Conservation (phyloP, 2,113 vertebrate species). For the Rhadina sibilatrix region DNA sequence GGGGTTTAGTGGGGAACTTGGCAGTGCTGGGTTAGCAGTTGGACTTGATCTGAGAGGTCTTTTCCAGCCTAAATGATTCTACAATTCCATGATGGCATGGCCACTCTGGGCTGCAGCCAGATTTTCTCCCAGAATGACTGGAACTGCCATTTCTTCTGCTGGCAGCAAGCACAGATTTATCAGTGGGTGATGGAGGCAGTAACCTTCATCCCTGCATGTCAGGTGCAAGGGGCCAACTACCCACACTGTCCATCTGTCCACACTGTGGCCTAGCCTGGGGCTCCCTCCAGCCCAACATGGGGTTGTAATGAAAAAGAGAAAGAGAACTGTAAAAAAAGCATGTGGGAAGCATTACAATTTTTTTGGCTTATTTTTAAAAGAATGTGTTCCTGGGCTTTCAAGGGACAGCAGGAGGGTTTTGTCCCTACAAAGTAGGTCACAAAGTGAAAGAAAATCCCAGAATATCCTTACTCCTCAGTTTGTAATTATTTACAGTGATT, state of each 20-base stretch:
- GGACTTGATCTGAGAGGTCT: not conserved
- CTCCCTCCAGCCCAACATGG: not conserved
- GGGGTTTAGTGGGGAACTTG: not conserved
- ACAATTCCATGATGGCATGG: not conserved
- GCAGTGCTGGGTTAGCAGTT: not conserved
- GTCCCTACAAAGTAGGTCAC: not conserved
- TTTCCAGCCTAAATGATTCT: not conserved
- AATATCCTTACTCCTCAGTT: not conserved
- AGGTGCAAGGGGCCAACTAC: not conserved
- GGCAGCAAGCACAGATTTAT: not conserved
- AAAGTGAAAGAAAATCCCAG: not conserved
- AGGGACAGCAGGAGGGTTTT: not conserved
- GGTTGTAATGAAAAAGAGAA: not conserved
- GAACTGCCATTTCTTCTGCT: not conserved
- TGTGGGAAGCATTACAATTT: not conserved
- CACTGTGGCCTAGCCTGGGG: not conserved
- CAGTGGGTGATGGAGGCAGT: not conserved
- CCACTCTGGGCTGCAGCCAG: not conserved
- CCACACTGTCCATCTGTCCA: conserved; percentile 32
- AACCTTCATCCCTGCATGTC: not conserved
- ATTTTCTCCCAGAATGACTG: not conserved
- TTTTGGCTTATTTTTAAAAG: not conserved
- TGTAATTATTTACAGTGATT: not conserved
- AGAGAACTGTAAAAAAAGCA: not conserved
- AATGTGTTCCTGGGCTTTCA: not conserved